These are phyloP conservation scores for Nematostella vectensis DNA, from an alignment of 92 coral and sea anemone species.

Conservation along the genomic window DNA sequence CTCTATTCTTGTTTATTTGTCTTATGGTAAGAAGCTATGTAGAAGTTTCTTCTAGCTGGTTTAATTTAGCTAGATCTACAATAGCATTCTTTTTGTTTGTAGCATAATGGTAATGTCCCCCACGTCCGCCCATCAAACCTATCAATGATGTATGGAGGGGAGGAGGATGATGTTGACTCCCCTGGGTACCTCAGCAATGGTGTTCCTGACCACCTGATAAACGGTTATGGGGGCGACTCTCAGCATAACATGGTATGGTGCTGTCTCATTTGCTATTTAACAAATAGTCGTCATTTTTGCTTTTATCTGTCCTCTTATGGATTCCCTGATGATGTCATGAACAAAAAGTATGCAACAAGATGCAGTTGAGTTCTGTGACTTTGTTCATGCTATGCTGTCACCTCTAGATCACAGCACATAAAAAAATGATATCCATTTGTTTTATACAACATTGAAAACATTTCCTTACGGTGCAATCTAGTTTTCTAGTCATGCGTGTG, in stretches of 20 bases:
- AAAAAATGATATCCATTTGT: too few relatives aligned
- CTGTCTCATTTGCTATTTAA: neutral
- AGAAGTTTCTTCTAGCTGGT: too few relatives aligned
- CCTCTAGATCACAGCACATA: too few relatives aligned
- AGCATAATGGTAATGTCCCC: conserved; percentile 28
- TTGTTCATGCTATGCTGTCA: too few relatives aligned
- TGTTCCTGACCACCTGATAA: conserved; percentile 42
- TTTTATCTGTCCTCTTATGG: neutral
- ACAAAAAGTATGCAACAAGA: too few relatives aligned
- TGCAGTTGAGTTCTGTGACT: too few relatives aligned
- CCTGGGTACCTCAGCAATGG: conserved; percentile 28
- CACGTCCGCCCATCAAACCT: conserved; percentile 10
- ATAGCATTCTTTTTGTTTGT: too few relatives aligned
- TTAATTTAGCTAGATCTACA: neutral
- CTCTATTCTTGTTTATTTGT: too few relatives aligned
- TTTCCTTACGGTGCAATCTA: too few relatives aligned
- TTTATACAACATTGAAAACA: too few relatives aligned
- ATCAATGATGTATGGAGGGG: conserved; percentile 33
- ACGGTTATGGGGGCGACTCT: conserved; percentile 45
- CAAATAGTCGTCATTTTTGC: neutral
- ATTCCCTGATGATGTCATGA: neutral
- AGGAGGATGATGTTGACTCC: conserved; percentile 13
- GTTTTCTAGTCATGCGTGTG: too few relatives aligned
- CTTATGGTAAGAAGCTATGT: too few relatives aligned
- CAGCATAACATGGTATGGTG: conserved; percentile 29